A percentile compares a stretch with the other conserved stretches of the same genome.
Conservation (phyloP, 2,113 vertebrate genomes). For the Ramphastos sulfuratus region DNA sequence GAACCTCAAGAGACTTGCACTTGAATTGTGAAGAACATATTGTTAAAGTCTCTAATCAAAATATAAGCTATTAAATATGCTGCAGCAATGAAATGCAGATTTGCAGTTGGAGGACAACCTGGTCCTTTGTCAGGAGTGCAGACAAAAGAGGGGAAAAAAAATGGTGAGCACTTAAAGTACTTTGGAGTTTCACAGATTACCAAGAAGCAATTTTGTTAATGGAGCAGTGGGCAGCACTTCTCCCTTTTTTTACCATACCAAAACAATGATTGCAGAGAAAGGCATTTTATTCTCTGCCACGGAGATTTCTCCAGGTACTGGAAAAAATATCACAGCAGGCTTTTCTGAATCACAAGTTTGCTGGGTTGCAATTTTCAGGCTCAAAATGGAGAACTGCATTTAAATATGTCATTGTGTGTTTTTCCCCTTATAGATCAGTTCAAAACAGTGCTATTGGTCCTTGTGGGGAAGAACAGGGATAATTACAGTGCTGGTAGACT, state of each 20-base stretch:
- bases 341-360: background rate
- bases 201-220: background rate
- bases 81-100: background rate
- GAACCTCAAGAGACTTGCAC: background rate
- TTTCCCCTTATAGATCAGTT: background rate
- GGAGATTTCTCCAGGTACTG: background rate
- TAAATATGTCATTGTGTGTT: background rate
- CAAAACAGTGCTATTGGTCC: background rate
- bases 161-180: background rate
- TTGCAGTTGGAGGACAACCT: background rate
- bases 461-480: background rate
- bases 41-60: background rate
- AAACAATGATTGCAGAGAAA: background rate
- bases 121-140: background rate
- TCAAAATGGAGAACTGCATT: background rate
- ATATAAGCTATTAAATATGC: background rate
- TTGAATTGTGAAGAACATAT: background rate
- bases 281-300: background rate
- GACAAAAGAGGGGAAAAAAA: background rate
- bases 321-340: background rate
- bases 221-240: background rate
- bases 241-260: background rate
- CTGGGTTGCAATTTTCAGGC: background rate
- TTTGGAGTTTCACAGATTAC: background rate
- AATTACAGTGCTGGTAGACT: background rate